Evolutionary conservation across 1,140 invertebrate genomes (phyloP).

Genomic region (Lamellibrachia luymesi): DNA sequence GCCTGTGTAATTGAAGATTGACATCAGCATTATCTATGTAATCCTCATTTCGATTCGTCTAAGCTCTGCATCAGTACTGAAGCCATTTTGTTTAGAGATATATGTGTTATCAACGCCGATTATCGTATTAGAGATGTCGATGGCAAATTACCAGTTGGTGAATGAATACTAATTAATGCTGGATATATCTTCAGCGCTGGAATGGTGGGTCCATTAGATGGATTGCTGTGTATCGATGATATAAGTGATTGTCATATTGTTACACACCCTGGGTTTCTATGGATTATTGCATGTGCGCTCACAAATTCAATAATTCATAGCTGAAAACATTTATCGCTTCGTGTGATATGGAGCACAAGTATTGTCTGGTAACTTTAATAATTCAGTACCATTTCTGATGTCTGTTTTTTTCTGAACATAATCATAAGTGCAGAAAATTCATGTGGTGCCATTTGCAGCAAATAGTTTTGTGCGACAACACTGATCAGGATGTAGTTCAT

Average conservation of each 20-base stretch:
- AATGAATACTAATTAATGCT: not conserved
- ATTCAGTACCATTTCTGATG: not conserved
- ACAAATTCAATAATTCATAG: not conserved
- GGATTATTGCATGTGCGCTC: not conserved
- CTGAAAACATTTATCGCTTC: not conserved
- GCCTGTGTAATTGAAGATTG: not conserved
- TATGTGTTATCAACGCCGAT: not conserved
- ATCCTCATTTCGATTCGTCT: not conserved
- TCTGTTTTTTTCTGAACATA: not conserved
- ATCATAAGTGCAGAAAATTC: not conserved
- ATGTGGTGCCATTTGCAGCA: not conserved
- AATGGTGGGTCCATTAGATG: not conserved
- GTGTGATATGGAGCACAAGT: not conserved
- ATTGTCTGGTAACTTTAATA: not conserved
- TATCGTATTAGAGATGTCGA: not conserved
- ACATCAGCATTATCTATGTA: not conserved
- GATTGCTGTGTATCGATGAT: not conserved
- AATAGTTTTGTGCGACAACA: not conserved
- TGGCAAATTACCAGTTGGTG: not conserved
- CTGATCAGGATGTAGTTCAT: not conserved
- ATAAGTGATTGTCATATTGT: not conserved
- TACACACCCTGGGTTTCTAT: not conserved
- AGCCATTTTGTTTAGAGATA: not conserved
- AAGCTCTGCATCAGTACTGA: not conserved
- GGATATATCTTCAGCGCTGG: not conserved